Conservation (phyloP, 2,888 invertebrate genomes). For the Hypercompe scribonia region DNA sequence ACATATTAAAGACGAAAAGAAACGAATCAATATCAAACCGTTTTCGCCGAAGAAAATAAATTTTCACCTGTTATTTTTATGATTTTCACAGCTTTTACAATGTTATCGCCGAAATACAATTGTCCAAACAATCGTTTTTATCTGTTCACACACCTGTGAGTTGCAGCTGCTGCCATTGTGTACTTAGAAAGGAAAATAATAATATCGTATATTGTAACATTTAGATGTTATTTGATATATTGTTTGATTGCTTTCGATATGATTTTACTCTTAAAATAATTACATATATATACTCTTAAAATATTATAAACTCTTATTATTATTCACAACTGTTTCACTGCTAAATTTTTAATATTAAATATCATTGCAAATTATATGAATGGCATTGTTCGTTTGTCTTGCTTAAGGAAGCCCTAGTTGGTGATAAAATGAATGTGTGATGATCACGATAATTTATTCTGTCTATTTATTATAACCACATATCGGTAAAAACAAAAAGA, state of each 20-base stretch:
- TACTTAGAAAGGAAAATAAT: slow-evolving; percentile 8
- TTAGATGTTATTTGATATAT: neutral
- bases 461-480: no score
- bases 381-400: no score
- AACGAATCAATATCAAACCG: slow-evolving; percentile 9
- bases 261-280: neutral
- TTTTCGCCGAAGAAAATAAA: slow-evolving; percentile 12
- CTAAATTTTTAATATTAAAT: no score
- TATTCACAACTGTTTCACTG: no score
- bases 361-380: no score
- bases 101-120: slow-evolving; percentile 20
- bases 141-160: slow-evolving; percentile 26
- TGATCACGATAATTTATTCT: no score
- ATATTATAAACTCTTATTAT: no score
- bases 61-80: slow-evolving; percentile 15
- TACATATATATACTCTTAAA: no score
- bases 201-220: neutral
- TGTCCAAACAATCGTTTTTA: slow-evolving; percentile 17
- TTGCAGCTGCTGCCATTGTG: slow-evolving; percentile 26
- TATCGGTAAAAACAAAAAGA: no score
- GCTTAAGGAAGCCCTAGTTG: no score
- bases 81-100: slow-evolving; percentile 12
- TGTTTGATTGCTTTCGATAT: neutral
- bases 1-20: neutral
- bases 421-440: no score